These are phyloP conservation scores for Oreotrochilus melanogaster DNA, from an alignment of 2,113 vertebrate species.

Conservation along the genomic window DNA sequence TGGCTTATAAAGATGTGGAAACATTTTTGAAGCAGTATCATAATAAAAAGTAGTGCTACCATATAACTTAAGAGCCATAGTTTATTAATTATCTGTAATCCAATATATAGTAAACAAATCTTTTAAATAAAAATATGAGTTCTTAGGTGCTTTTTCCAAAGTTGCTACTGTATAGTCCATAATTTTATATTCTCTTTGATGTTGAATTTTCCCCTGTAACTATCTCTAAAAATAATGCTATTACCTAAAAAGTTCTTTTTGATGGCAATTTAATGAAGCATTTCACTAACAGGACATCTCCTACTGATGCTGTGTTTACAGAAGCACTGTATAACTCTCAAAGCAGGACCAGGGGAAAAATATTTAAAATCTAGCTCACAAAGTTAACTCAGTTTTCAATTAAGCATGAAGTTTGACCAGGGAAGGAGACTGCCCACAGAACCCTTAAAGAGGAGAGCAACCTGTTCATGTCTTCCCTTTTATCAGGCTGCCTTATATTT, in stretches of 20 bases:
- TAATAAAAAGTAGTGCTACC: background rate
- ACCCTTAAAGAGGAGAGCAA: background rate
- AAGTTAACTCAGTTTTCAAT: background rate
- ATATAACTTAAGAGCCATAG: background rate
- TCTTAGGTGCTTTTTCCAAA: background rate
- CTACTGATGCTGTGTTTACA: background rate
- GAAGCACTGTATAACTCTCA: background rate
- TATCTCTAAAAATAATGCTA: background rate
- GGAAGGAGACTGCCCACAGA: background rate
- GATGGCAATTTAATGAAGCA: background rate
- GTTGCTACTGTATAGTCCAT: background rate
- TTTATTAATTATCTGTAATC: background rate
- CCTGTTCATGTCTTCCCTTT: background rate
- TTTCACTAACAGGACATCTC: background rate
- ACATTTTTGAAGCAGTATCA: background rate
- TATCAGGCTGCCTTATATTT: background rate
- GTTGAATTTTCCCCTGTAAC: background rate
- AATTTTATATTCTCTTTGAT: background rate
- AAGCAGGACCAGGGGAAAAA: background rate
- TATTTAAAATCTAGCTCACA: background rate
- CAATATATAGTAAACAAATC: background rate
- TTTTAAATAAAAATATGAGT: background rate
- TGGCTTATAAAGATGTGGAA: background rate
- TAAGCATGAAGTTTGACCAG: background rate
- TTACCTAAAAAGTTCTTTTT: background rate